Conservation (phyloP, 2,888 invertebrate genomes). For the Villa cingulata region DNA sequence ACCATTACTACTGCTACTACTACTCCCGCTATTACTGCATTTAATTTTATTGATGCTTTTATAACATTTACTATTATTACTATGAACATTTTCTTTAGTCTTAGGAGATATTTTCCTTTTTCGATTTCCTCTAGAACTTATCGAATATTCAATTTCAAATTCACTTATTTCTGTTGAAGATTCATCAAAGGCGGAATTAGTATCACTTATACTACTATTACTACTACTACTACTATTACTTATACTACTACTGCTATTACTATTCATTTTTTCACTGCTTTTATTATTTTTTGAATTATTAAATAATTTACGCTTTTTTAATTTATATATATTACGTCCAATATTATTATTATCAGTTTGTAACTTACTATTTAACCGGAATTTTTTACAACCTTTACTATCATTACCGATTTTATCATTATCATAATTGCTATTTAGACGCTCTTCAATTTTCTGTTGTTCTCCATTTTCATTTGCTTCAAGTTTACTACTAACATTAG, state of each 20-base stretch:
- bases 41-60: background rate
- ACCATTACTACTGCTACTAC: background rate
- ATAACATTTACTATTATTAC: background rate
- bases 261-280: conserved; percentile 7
- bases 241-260: background rate
- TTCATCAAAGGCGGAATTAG: conserved; percentile 14
- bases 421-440: too few species aligned
- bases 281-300: conserved; percentile 7
- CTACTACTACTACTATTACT: too few species aligned
- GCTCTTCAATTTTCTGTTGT: too few species aligned
- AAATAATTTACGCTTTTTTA: conserved; percentile 7
- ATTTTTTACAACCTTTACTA: too few species aligned
- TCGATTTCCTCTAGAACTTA: background rate
- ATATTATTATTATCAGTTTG: too few species aligned
- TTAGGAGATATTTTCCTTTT: background rate
- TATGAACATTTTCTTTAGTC: too few species aligned
- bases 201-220: conserved; percentile 10
- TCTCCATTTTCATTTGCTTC: too few species aligned
- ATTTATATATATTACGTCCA: background rate
- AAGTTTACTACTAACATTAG: too few species aligned
- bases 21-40: background rate
- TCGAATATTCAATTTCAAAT: background rate
- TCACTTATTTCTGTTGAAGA: background rate
- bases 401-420: too few species aligned
- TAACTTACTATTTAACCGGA: too few species aligned